Base-by-base conservation (phyloP, 2,888 invertebrate species). In the Hirtodrosophila trivittata region DNA sequence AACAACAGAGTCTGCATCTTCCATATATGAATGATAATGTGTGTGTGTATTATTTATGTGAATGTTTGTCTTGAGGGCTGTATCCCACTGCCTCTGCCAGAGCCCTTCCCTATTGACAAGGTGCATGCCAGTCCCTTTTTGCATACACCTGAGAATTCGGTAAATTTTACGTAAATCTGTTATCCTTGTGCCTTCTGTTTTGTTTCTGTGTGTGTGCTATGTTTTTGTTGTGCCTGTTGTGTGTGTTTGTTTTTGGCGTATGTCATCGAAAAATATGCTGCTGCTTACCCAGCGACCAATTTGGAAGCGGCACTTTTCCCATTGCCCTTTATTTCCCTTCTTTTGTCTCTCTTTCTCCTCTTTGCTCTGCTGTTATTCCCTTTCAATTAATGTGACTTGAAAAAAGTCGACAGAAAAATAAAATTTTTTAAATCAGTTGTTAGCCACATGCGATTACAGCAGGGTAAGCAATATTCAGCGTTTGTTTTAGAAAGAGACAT, bases 231-330 rank as follows among this genome's bases (percentile, higher is more conserved):
- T 47, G 8, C 14, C 9, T 56, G 41, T 14, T 12, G 32, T 59
- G 32, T 12, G 42, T 49, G 13, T 42, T 26, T 21, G 50, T 35
- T 51, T 76, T 60, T 70, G 73, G 66, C 77, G 69, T 76, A 69
- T 76, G 76, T 76, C 76, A 76, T 74, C 74, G 73, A 45, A 76
- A 70, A 80, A 76, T 76, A 51, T 65, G 70, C 60, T 63, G 38
- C 66, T 65, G 71, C 67, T 51, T 60, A 67, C 54, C 38, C 71
- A 60, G 65, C 59, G 69, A 70, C 80, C 75, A 76, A 76, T 78
- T 76, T 76, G 69, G 46, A 33, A 43, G 56, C 41, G 25, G 8
- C 28, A 18, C 8, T 5, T 18, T 35, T 41, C 13, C 5, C 8
- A 21, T 21, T 21, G 5, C 18, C 18, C 5, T 21, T 21, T 3